Evolutionary conservation across 2,888 invertebrate genomes (phyloP).

Genomic region (Synanthedon tipuliformis): DNA sequence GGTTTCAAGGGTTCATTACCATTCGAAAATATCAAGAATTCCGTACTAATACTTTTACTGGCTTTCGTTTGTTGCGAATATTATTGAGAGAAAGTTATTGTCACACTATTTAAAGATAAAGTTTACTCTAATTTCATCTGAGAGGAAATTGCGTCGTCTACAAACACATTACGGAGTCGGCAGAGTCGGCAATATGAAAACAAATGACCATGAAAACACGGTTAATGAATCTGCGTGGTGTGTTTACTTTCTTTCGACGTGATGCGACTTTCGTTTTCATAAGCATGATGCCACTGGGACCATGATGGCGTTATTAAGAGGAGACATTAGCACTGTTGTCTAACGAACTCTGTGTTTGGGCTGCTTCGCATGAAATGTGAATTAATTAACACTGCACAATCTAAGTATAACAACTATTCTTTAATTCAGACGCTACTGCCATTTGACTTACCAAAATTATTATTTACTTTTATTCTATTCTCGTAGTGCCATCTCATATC

Average conservation of each 20-base stretch:
- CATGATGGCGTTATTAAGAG: neutral
- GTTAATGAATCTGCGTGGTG: constrained; percentile 21
- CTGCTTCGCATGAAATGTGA: too few relatives aligned
- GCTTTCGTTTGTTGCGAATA: neutral
- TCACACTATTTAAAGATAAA: neutral
- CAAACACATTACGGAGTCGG: constrained; percentile 4
- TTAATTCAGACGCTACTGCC: too few relatives aligned
- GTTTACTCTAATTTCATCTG: constrained; percentile 9
- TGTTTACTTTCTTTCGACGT: constrained; percentile 24
- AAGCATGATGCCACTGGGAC: constrained; percentile 1
- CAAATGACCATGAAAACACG: constrained; percentile 27
- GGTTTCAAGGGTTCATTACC: too few relatives aligned
- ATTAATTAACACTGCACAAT: too few relatives aligned
- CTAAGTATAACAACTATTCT: too few relatives aligned
- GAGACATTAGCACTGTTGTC: too few relatives aligned
- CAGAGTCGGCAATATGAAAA: constrained; percentile 10
- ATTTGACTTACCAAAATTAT: too few relatives aligned
- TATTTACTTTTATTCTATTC: too few relatives aligned
- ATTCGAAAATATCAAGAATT: too few relatives aligned
- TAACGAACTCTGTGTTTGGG: too few relatives aligned
- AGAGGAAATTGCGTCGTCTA: constrained; percentile 1
- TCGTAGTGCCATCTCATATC: too few relatives aligned
- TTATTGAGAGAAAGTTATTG: neutral
- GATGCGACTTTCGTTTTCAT: constrained; percentile 45
- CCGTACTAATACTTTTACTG: too few relatives aligned